These are phyloP conservation scores for Chrysina gloriosa DNA, from an alignment of 2,888 invertebrate species.

Conservation along the genomic window DNA sequence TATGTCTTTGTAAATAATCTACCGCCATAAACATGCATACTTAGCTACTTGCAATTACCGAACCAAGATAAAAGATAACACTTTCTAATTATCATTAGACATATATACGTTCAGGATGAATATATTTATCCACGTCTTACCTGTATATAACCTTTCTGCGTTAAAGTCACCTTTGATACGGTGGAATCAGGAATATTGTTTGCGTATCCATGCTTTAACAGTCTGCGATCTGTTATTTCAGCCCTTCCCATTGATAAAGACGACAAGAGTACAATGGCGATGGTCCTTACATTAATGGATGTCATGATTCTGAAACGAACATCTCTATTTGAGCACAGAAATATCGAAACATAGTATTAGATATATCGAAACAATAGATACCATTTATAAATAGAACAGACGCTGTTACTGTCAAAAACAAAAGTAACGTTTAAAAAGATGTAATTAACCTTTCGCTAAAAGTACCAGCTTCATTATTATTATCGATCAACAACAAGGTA, in stretches of 20 bases:
- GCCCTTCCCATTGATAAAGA: conserved; percentile 12
- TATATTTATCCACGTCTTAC: conserved; percentile 60
- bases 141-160: conserved; percentile 78
- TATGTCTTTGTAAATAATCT: too few relatives aligned
- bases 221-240: conserved; percentile 36
- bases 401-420: too few relatives aligned
- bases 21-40: too few relatives aligned
- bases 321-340: background rate
- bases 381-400: too few relatives aligned
- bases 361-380: background rate
- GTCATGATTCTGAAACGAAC: conserved; percentile 34
- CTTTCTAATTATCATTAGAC: background rate
- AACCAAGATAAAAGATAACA: too few relatives aligned
- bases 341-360: too few relatives aligned
- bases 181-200: background rate
- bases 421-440: too few relatives aligned
- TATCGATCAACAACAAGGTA: too few relatives aligned
- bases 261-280: conserved; percentile 1
- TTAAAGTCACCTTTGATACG: conserved; percentile 71
- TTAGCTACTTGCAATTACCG: too few relatives aligned
- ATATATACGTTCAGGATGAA: conserved; percentile 14
- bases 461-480: too few relatives aligned
- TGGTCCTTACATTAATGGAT: background rate
- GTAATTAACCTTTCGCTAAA: too few relatives aligned
- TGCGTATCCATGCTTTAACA: conserved; percentile 20